These are phyloP conservation scores for Chauna torquata DNA, from an alignment of 2,113 vertebrate genomes.

Conservation along the genomic window DNA sequence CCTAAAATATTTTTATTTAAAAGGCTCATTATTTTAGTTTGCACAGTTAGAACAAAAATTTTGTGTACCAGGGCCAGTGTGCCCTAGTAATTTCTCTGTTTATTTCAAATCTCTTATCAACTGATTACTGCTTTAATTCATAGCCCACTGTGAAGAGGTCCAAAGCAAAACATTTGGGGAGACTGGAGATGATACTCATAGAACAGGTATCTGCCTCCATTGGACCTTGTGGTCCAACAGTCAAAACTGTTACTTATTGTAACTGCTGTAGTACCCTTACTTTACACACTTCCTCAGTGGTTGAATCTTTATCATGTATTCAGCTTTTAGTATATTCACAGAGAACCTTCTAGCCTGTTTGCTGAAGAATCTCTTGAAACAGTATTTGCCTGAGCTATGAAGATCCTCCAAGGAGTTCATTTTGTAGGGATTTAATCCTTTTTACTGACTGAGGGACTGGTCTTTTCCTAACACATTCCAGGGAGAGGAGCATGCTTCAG, in stretches of 20 bases:
- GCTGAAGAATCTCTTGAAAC: not conserved
- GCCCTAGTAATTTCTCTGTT: not conserved
- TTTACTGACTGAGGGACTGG: not conserved
- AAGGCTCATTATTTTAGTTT: constrained; percentile 7
- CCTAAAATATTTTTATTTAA: constrained; percentile 34
- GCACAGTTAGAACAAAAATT: not conserved
- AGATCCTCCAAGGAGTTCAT: not conserved
- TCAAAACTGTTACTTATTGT: not conserved
- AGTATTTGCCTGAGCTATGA: not conserved
- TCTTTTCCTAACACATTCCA: not conserved
- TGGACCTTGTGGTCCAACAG: not conserved
- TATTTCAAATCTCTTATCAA: not conserved
- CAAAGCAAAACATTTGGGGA: not conserved
- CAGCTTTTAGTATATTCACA: not conserved
- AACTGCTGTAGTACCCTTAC: not conserved
- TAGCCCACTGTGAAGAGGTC: not conserved
- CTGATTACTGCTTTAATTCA: not conserved
- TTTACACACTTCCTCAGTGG: not conserved
- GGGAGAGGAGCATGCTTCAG: not conserved
- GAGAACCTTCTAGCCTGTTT: not conserved
- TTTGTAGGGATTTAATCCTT: not conserved
- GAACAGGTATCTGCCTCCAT: not conserved
- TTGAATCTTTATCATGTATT: not conserved
- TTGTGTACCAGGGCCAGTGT: not conserved
- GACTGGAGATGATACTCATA: not conserved